These are phyloP conservation scores for Indicator indicator DNA, from an alignment of 2,113 vertebrate species.

Conservation along the genomic window DNA sequence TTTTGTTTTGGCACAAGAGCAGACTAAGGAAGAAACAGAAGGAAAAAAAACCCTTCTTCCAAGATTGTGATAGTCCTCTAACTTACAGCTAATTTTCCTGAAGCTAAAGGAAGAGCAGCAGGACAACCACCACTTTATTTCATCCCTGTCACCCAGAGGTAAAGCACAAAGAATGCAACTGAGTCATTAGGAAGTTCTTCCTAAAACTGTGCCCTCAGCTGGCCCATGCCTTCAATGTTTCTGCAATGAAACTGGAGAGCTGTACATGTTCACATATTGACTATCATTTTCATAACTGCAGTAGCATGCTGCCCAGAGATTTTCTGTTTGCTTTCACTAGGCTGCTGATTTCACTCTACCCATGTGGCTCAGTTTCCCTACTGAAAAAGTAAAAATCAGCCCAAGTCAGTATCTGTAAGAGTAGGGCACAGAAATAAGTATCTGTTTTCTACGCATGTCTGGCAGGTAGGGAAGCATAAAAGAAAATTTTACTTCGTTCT, in stretches of 20 bases:
- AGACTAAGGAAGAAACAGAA: background rate
- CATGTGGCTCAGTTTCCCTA: background rate
- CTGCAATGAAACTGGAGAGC: background rate
- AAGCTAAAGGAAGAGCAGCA: background rate
- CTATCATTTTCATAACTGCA: background rate
- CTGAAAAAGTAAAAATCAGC: background rate
- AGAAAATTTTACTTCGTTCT: background rate
- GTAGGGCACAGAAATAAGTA: background rate
- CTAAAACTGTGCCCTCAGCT: background rate
- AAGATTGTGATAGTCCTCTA: background rate
- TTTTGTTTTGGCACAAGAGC: background rate
- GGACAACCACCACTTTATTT: background rate
- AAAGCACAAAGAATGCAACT: background rate
- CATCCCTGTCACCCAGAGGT: background rate
- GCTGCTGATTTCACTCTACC: background rate
- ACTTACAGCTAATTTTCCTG: background rate
- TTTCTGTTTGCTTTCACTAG: background rate
- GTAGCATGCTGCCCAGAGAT: background rate
- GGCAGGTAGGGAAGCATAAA: background rate
- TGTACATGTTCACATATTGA: background rate
- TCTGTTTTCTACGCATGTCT: background rate
- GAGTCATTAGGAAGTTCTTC: background rate
- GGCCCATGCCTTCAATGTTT: background rate
- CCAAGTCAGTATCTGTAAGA: too few species aligned
- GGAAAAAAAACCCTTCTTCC: background rate